A percentile compares a stretch with the other conserved stretches of the same genome.
phyloP scores from a whole-genome alignment of 1,140 invertebrate genomes.

The Rhynchophorus ferrugineus region DNA sequence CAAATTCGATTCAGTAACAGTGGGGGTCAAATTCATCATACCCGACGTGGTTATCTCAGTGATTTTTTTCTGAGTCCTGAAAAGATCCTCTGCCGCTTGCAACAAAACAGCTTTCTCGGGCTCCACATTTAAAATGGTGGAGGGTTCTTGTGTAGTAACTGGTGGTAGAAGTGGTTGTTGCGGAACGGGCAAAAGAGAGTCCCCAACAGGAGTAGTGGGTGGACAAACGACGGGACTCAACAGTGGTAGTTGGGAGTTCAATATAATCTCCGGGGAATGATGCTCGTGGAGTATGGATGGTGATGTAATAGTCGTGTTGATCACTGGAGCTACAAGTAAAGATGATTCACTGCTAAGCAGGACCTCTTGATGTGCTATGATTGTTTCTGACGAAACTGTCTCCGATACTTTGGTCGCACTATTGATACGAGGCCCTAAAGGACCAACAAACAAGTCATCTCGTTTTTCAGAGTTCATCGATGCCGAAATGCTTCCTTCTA shows the following conservation, averaged over 20 bases:
- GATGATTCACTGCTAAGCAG: constrained; percentile 41
- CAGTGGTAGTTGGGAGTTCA: constrained; percentile 55
- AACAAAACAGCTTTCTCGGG: constrained; percentile 58
- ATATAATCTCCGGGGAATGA: constrained; percentile 47
- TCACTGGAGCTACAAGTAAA: constrained; percentile 35
- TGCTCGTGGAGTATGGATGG: constrained; percentile 14
- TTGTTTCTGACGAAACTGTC: constrained; percentile 34
- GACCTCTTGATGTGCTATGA: constrained; percentile 47
- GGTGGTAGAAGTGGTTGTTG: constrained; percentile 20
- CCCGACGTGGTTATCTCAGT: constrained; percentile 16
- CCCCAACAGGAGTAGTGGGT: constrained; percentile 10
- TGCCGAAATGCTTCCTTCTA: constrained; percentile 45
- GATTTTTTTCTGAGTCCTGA: constrained; percentile 38
- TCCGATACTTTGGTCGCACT: constrained; percentile 34
- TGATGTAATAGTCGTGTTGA: constrained; percentile 25
- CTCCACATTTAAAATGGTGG: constrained; percentile 44
- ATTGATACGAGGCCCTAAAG: constrained; percentile 50
- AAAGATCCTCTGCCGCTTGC: constrained; percentile 55
- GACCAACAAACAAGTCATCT: constrained; percentile 57
- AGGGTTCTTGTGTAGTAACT: constrained; percentile 37
- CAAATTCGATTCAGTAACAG: background rate
- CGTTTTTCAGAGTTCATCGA: constrained; percentile 46
- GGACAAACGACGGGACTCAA: constrained; percentile 43
- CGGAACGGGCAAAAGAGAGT: constrained; percentile 18
- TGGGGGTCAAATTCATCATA: constrained; percentile 10